phyloP scores from a whole-genome alignment of 2,888 invertebrate genomes.

The Chirona hameri region DNA sequence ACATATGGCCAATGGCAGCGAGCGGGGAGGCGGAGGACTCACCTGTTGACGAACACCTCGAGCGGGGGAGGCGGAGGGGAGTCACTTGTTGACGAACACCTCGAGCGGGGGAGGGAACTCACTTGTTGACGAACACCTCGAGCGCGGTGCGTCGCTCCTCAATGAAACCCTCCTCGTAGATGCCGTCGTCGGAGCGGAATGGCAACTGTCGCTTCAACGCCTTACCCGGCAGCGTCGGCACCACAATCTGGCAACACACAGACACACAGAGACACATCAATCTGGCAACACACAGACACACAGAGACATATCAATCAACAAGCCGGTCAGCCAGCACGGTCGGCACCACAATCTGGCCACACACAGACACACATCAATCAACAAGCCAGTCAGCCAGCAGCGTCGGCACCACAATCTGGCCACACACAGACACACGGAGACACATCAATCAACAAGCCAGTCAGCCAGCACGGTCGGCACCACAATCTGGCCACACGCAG shows the following conservation, averaged over 20 bases:
- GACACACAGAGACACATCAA: not conserved
- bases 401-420: conserved; percentile 94
- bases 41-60: conserved; percentile 98
- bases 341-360: too few species aligned
- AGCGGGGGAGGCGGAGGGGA: too few species aligned
- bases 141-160: conserved; percentile 95
- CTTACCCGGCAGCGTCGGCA: conserved; percentile 96
- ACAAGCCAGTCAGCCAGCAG: too few species aligned
- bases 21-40: conserved; percentile 47
- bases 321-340: too few species aligned
- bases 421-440: not conserved
- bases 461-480: too few species aligned
- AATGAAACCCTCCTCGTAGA: conserved; percentile 99
- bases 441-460: too few species aligned
- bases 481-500: too few species aligned
- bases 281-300: too few species aligned
- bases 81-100: too few species aligned
- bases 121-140: conserved; percentile 98
- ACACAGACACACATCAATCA: too few species aligned
- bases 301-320: too few species aligned
- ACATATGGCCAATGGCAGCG: too few species aligned
- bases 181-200: conserved; percentile 97
- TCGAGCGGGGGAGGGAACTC: conserved; percentile 45
- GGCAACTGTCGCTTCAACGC: conserved; percentile 98
- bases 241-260: conserved; percentile 75